Percentiles rank a stretch among this genome's conserved stretches.
Evolutionary conservation across 1,140 invertebrate species (phyloP).

Genomic region (Grapholita molesta): DNA sequence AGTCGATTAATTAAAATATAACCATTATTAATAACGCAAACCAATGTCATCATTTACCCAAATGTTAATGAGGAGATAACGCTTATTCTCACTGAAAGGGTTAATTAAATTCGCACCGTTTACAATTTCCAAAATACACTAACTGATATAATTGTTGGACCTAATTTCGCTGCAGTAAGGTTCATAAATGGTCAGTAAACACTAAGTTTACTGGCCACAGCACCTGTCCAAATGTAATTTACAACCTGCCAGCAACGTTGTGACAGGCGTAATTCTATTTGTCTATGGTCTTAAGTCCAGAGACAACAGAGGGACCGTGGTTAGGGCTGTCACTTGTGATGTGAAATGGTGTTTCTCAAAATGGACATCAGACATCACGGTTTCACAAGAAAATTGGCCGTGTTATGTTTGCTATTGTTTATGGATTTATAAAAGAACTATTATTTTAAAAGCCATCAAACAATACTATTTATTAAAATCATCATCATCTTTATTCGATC

Average conservation of each 20-base stretch:
- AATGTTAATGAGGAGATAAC: not conserved
- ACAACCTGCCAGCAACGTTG: conserved; percentile 9
- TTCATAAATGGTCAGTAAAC: too few species aligned
- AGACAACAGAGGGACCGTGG: not conserved
- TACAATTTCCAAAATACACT: not conserved
- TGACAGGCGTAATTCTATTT: conserved; percentile 3
- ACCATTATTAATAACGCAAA: too few species aligned
- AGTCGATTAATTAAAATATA: too few species aligned
- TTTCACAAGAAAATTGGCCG: not conserved
- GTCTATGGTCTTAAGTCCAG: conserved; percentile 9
- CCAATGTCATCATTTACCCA: too few species aligned
- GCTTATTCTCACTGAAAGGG: not conserved
- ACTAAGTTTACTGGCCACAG: not conserved
- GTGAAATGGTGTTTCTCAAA: not conserved
- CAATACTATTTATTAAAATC: too few species aligned
- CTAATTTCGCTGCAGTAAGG: too few species aligned
- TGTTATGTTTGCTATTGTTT: too few species aligned
- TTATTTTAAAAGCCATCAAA: too few species aligned
- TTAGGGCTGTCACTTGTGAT: not conserved
- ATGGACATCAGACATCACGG: too few species aligned
- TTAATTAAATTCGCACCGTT: not conserved
- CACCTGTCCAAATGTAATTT: conserved; percentile 9
- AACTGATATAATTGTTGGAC: too few species aligned
- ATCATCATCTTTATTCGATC: too few species aligned
- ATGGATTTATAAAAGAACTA: too few species aligned